Base-by-base conservation (phyloP, 2,888 invertebrate species). In the Therioaphis trifolii region DNA sequence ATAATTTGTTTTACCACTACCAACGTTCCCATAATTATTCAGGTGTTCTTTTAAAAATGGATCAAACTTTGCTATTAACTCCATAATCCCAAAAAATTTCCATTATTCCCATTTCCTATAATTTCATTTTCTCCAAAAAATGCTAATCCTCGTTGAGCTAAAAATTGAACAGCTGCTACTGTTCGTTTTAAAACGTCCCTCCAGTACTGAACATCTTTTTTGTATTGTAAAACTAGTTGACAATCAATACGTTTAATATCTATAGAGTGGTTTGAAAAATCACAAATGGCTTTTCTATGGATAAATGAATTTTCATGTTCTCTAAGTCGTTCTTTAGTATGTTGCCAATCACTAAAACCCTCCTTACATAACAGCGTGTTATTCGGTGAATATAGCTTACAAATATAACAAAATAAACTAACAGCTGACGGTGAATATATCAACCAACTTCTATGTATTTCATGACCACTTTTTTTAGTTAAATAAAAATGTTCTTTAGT, bases 401-500 rank as follows among this genome's bases (percentile, higher is more conserved):
- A 35, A 35, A 35, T 35, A 35, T 35, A 35, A 68, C 68, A 40
- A 68, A 68, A 68, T 68, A 69, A 69, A 69, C 43, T 46, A 46
- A 69, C 12, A 69, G 35, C 63, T 7, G 40, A 69, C 3, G 43
- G 69, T 69, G 24, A 43, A 43, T 69, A 69, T 24, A 43, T 69
- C 43, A 69, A 69, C 69, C 43, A 46, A 43, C 0, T 46, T 69
- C 43, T 21, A 69, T 46, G 24, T 69, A 69, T 69, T 46, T 69
- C 21, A 69, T 43, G 69, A 69, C 43, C 24, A 43, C 43, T 24
- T 69, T 69, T 43, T 69, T 69, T 43, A 21, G n/a, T n/a, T n/a
- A n/a, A n/a, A n/a, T n/a, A n/a, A n/a, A n/a, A n/a, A n/a, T n/a
- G n/a, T n/a, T n/a, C n/a, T n/a, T n/a, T n/a, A n/a, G 68, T 68